phyloP scores from a whole-genome alignment of 2,113 vertebrate genomes.

The Melanerpes aurifrons region DNA sequence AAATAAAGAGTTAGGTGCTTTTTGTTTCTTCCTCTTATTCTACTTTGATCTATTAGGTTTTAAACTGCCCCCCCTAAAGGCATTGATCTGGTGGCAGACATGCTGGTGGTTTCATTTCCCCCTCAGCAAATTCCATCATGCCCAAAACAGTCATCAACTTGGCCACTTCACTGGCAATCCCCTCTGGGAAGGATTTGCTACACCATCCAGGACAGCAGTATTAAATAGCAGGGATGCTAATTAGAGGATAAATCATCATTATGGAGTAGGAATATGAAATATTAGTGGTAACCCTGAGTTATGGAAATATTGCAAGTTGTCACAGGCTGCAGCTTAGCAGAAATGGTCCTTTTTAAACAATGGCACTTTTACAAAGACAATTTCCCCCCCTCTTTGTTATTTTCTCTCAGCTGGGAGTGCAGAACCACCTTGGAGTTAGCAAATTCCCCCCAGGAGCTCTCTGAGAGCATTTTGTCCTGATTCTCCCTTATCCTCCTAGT shows the following conservation, averaged over 20 bases:
- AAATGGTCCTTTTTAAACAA: neutral
- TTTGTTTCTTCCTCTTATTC: neutral
- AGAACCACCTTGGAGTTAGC: neutral
- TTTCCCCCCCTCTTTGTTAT: neutral
- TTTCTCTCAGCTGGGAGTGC: neutral
- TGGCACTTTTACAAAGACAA: neutral
- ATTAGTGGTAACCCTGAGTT: neutral
- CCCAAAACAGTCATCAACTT: neutral
- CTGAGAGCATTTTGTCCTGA: neutral
- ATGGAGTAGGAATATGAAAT: neutral
- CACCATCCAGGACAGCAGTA: neutral
- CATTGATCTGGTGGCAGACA: neutral
- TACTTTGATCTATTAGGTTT: neutral
- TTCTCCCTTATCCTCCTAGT: neutral
- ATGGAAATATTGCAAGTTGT: neutral
- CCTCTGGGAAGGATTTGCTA: neutral
- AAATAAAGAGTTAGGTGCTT: neutral
- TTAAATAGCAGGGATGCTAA: neutral
- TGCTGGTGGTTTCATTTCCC: neutral
- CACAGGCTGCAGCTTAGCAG: neutral
- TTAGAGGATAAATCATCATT: neutral
- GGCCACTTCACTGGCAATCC: neutral
- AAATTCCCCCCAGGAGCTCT: neutral
- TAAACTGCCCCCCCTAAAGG: neutral
- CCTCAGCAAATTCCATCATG: neutral